phyloP scores from a whole-genome alignment of 2,888 invertebrate species.

The Torymus tubicola region DNA sequence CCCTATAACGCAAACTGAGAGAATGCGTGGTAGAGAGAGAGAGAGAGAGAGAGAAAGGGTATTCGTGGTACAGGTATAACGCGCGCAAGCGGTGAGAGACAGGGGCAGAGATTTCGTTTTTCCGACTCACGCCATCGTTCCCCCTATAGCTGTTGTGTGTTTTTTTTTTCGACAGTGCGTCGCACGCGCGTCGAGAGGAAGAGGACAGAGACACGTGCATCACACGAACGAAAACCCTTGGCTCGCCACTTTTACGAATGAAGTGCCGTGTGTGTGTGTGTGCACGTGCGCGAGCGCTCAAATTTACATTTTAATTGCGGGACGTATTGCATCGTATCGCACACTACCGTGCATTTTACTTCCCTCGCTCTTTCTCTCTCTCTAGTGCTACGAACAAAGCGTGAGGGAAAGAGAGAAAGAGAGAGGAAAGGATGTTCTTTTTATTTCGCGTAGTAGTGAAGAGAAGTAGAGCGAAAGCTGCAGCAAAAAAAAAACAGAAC shows the following conservation, averaged over 20 bases:
- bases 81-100: too few species aligned
- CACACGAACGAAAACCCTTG: constrained; percentile 37
- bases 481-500: constrained; percentile 21
- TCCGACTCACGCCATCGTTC: too few species aligned
- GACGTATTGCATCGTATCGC: constrained; percentile 31
- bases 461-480: not conserved
- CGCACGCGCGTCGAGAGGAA: not conserved
- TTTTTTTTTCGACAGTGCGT: not conserved
- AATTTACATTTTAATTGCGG: constrained; percentile 59
- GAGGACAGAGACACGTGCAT: not conserved
- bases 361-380: not conserved
- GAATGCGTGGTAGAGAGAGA: too few species aligned
- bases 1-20: not conserved
- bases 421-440: constrained; percentile 15
- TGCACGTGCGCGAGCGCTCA: constrained; percentile 4
- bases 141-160: too few species aligned
- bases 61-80: too few species aligned
- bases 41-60: not conserved
- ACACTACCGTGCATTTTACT: not conserved
- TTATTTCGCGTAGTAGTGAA: not conserved
- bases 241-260: constrained; percentile 55
- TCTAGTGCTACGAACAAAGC: not conserved
- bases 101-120: too few species aligned
- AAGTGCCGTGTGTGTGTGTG: constrained; percentile 13
- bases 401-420: not conserved